Evolutionary conservation across 2,888 invertebrate species (phyloP).

Genomic region (Polia nebulosa): DNA sequence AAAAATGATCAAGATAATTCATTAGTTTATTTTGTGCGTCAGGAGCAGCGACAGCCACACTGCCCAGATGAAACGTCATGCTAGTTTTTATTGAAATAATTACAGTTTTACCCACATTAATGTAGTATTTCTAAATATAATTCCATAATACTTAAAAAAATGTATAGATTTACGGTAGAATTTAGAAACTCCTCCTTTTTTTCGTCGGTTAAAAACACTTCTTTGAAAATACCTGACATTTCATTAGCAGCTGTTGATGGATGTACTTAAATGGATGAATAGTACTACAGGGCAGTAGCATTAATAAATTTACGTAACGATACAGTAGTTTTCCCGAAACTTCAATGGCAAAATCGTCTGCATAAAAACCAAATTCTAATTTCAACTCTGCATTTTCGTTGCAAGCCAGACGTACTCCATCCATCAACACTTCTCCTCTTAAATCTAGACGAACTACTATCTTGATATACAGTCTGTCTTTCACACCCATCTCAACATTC

Average conservation of each 20-base stretch:
- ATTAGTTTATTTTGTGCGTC: constrained; percentile 18
- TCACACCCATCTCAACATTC: constrained; percentile 35
- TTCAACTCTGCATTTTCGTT: constrained; percentile 40
- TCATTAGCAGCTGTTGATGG: background rate
- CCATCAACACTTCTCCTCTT: constrained; percentile 42
- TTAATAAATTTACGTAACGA: background rate
- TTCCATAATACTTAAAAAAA: too few relatives aligned
- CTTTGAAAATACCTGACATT: background rate
- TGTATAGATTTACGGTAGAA: too few relatives aligned
- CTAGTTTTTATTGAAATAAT: background rate
- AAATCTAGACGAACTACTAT: constrained; percentile 48
- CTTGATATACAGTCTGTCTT: constrained; percentile 44
- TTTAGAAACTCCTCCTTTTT: too few relatives aligned
- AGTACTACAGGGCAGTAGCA: background rate
- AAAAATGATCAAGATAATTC: constrained; percentile 23
- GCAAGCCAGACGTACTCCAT: constrained; percentile 33
- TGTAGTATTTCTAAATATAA: too few relatives aligned
- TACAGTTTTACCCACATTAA: background rate
- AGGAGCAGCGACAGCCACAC: constrained; percentile 19
- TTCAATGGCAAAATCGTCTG: constrained; percentile 5
- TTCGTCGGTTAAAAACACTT: too few relatives aligned
- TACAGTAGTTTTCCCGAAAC: background rate
- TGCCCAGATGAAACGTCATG: background rate
- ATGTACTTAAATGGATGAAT: background rate
- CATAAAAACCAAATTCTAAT: constrained; percentile 21